These are phyloP conservation scores for Donacobius atricapilla DNA, from an alignment of 2,113 vertebrate genomes.

Conservation along the genomic window DNA sequence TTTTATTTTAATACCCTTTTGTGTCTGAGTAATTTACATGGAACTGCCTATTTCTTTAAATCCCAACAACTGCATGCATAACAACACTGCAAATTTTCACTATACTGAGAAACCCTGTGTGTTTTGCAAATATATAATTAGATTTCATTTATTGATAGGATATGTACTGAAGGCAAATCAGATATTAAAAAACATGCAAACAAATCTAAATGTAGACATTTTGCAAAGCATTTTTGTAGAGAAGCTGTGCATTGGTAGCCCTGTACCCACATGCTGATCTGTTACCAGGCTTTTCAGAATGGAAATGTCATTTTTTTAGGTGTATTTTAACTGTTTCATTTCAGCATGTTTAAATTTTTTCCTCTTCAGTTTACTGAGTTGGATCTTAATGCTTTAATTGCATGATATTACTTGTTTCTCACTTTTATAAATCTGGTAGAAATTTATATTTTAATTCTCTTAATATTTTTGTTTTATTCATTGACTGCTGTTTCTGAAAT, in stretches of 20 bases:
- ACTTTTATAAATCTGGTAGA: background rate
- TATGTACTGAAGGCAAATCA: background rate
- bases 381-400: background rate
- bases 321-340: background rate
- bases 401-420: fast-evolving
- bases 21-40: slow-evolving; percentile 28
- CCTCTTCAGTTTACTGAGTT: background rate
- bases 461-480: background rate
- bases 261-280: background rate
- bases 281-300: background rate
- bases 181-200: background rate
- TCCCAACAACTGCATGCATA: background rate
- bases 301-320: background rate
- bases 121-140: background rate
- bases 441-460: background rate
- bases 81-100: background rate
- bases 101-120: background rate
- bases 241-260: background rate
- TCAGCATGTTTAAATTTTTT: background rate
- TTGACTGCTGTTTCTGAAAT: background rate
- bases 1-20: slow-evolving; percentile 36
- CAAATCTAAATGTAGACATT: background rate
- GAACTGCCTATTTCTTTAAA: slow-evolving; percentile 7
- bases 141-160: background rate
- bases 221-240: background rate